A percentile compares a stretch with the other conserved stretches of the same genome.
Evolutionary conservation across 2,797 vertebrate species (phyloP).

Genomic region (Chelidonichthys spinosus): DNA sequence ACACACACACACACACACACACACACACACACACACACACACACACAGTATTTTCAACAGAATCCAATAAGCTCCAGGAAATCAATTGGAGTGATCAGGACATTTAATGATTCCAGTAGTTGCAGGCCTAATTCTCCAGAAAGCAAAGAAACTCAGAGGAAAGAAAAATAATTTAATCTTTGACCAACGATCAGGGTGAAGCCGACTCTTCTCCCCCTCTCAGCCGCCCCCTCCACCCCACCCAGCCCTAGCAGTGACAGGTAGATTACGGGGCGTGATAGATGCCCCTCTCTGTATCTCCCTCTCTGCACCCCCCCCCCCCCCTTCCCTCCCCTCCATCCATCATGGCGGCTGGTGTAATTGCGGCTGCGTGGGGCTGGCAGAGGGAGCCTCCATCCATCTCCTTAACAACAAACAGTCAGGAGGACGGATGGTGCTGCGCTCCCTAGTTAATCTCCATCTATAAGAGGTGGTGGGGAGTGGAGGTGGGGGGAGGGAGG

Average conservation of each 20-base stretch:
- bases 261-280: conserved; percentile 89
- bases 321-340: conserved; percentile 79
- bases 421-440: conserved; percentile 86
- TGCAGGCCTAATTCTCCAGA: conserved; percentile 29
- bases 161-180: conserved; percentile 60
- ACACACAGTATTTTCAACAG: conserved; percentile 27
- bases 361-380: conserved; percentile 86
- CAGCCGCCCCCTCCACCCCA: background rate
- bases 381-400: conserved; percentile 88
- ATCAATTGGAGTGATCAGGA: conserved; percentile 61
- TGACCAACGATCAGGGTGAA: conserved; percentile 57
- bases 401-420: conserved; percentile 92
- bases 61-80: conserved; percentile 61
- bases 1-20: conserved; percentile 15
- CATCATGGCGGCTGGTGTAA: conserved; percentile 88
- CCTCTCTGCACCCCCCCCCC: conserved; percentile 73
- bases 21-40: conserved; percentile 24
- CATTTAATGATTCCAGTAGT: conserved; percentile 63
- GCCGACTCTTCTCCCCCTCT: conserved; percentile 19
- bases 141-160: conserved; percentile 34
- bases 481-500: conserved; percentile 16
- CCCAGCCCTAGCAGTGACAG: conserved; percentile 80
- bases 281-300: conserved; percentile 84
- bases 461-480: conserved; percentile 72
- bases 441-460: conserved; percentile 87